These are phyloP conservation scores for Acromyrmex echinatior DNA, from an alignment of 1,140 invertebrate species.

Conservation along the genomic window DNA sequence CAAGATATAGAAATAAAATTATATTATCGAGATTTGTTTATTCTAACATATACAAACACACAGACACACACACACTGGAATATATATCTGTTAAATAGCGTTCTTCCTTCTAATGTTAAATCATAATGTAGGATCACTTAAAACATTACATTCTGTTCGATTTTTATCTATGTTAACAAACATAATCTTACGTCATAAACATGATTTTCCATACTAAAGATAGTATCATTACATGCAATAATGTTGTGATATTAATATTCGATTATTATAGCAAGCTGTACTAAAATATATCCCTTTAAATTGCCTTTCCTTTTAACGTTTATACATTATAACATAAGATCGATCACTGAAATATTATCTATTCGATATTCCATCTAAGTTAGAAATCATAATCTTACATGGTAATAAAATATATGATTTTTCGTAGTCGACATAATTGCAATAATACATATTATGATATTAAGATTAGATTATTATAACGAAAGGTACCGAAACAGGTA, in stretches of 20 bases:
- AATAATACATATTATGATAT: background rate
- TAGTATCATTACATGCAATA: background rate
- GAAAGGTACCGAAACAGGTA: no score
- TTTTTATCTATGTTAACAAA: background rate
- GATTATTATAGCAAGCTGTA: background rate
- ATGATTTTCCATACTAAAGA: background rate
- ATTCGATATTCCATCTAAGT: background rate
- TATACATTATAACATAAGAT: background rate
- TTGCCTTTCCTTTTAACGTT: background rate
- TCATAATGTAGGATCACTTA: background rate
- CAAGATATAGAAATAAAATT: background rate
- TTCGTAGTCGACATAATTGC: no score
- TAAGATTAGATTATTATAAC: background rate
- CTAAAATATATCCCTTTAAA: conserved; percentile 37
- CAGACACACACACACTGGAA: background rate
- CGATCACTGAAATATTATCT: background rate
- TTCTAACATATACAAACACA: background rate
- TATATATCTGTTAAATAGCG: conserved; percentile 41
- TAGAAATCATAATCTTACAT: no score
- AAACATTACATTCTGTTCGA: background rate
- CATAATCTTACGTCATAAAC: background rate
- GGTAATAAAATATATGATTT: no score
- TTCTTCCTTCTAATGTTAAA: conserved; percentile 1
- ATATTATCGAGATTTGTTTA: no score
- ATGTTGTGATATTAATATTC: background rate